Conservation (phyloP, 2,888 invertebrate species). For the Tuta absoluta region DNA sequence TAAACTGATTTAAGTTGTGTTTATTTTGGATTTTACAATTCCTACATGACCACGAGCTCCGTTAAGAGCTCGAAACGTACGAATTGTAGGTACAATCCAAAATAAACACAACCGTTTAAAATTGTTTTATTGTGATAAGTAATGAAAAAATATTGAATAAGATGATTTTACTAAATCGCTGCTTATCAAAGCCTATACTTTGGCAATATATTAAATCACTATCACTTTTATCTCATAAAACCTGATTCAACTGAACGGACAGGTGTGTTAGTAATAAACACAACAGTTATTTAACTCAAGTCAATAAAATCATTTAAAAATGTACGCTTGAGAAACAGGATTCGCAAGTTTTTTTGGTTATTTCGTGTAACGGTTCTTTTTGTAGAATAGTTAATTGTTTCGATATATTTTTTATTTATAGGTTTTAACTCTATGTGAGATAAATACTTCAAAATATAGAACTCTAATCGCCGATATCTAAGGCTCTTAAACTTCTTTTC, state of each 20-base stretch:
- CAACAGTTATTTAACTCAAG: conserved; percentile 4
- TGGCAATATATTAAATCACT: not conserved
- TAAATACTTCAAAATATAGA: too few relatives aligned
- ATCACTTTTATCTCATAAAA: not conserved
- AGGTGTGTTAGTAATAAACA: not conserved
- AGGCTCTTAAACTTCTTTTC: too few relatives aligned
- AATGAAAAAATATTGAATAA: too few relatives aligned
- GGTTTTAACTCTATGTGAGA: not conserved
- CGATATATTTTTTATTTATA: not conserved
- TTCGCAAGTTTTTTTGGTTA: not conserved
- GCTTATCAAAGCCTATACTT: not conserved
- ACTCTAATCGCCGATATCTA: too few relatives aligned
- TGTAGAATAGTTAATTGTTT: conserved; percentile 10
- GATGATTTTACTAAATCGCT: too few relatives aligned
- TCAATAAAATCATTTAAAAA: not conserved
- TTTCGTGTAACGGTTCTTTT: conserved; percentile 11
- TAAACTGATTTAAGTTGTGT: too few relatives aligned
- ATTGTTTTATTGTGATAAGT: too few relatives aligned
- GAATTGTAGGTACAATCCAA: too few relatives aligned
- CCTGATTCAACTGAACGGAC: not conserved
- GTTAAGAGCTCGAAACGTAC: too few relatives aligned
- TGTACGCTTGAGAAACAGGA: not conserved
- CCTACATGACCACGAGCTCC: too few relatives aligned
- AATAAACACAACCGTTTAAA: too few relatives aligned
- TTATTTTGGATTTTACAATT: too few relatives aligned